phyloP scores from a whole-genome alignment of 2,888 invertebrate genomes.

The Synanthedon tipuliformis region DNA sequence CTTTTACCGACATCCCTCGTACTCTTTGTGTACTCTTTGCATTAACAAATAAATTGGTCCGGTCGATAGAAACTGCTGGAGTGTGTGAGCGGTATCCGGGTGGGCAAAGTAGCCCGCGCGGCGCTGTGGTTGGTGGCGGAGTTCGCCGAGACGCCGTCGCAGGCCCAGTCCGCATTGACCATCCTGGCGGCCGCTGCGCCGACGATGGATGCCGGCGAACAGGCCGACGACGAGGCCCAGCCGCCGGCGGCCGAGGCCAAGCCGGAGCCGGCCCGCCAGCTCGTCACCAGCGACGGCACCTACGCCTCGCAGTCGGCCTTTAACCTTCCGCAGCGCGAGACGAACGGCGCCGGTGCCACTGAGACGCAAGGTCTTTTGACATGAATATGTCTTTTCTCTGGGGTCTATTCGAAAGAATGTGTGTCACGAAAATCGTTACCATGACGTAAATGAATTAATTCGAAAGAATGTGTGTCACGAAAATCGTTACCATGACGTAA shows the following conservation, averaged over 20 bases:
- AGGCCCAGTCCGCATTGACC: conserved; percentile 84
- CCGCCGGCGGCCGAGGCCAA: conserved; percentile 23
- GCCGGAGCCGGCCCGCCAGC: conserved; percentile 66
- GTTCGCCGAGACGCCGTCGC: conserved; percentile 83
- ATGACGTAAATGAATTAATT: too few relatives aligned
- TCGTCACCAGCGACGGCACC: conserved; percentile 98
- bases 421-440: too few relatives aligned
- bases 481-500: too few relatives aligned
- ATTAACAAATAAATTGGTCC: neutral
- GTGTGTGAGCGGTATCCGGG: conserved; percentile 86
- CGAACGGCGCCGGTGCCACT: too few relatives aligned
- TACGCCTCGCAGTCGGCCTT: conserved; percentile 99
- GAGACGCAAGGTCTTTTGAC: neutral
- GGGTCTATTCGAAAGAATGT: too few relatives aligned
- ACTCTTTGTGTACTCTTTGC: too few relatives aligned
- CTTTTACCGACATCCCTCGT: too few relatives aligned
- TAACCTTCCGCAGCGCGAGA: conserved; percentile 78
- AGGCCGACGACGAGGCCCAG: conserved; percentile 2
- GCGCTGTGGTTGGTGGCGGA: conserved; percentile 98
- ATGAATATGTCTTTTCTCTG: too few relatives aligned
- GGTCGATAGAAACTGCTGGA: conserved; percentile 75
- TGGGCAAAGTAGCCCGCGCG: conserved; percentile 92
- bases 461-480: too few relatives aligned
- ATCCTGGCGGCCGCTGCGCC: conserved; percentile 68
- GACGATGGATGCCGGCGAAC: conserved; percentile 3